Evolutionary conservation across 2,113 vertebrate genomes (phyloP).

Genomic region (Mohoua ochrocephala): DNA sequence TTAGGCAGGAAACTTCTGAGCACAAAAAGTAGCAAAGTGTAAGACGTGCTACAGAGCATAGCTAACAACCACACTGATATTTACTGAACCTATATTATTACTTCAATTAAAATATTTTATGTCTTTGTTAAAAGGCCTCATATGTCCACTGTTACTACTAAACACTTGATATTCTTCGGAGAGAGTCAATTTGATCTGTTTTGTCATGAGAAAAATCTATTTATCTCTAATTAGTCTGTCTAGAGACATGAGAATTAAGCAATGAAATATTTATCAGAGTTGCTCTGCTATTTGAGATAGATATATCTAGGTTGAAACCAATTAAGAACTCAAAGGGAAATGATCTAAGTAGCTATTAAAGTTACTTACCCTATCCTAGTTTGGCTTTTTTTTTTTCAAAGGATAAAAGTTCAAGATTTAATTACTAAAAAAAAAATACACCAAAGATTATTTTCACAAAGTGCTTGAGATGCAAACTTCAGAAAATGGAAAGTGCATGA

Average conservation of each 20-base stretch:
- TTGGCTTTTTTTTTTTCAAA: background rate
- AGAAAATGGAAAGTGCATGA: background rate
- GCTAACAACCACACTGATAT: background rate
- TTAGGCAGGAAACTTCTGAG: background rate
- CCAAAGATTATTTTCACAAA: background rate
- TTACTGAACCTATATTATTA: background rate
- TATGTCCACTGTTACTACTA: background rate
- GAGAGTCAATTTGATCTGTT: background rate
- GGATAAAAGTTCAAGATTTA: background rate
- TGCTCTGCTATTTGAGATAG: background rate
- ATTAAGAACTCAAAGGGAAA: background rate
- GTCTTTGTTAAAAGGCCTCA: background rate
- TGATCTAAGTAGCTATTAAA: background rate
- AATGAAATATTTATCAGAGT: slow-evolving; percentile 13
- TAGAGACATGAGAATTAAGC: background rate
- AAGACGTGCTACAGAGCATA: background rate
- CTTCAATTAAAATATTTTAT: background rate
- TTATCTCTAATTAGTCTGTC: background rate
- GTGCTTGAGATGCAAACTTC: background rate
- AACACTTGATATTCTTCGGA: background rate
- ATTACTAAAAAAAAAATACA: background rate
- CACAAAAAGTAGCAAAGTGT: background rate
- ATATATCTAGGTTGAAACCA: background rate
- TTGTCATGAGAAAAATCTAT: background rate
- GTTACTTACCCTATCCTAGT: background rate